These are phyloP conservation scores for Channa maculata DNA, from an alignment of 2,113 vertebrate genomes.

Conservation along the genomic window DNA sequence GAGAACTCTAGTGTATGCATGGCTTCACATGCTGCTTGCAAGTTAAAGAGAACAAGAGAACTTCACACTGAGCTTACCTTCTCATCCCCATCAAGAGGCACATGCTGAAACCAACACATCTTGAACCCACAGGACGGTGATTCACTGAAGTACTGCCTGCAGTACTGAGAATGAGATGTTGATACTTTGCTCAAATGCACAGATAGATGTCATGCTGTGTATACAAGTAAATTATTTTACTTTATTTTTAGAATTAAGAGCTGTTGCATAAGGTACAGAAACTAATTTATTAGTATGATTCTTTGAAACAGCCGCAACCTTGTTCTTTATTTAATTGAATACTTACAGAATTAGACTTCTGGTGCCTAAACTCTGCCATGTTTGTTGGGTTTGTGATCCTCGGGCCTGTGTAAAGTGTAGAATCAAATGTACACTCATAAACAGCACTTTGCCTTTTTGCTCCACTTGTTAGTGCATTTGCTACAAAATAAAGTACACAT, in stretches of 20 bases:
- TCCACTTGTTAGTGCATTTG: too few species aligned
- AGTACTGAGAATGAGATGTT: slow-evolving; percentile 81
- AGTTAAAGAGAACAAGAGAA: not conserved
- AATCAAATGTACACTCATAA: not conserved
- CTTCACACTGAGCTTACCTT: slow-evolving; percentile 83
- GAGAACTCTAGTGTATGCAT: too few species aligned
- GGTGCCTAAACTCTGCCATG: not conserved
- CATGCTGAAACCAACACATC: slow-evolving; percentile 86
- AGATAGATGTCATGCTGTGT: too few species aligned
- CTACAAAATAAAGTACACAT: not conserved
- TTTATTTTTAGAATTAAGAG: too few species aligned
- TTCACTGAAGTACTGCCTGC: slow-evolving; percentile 89
- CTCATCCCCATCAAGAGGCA: slow-evolving; percentile 86
- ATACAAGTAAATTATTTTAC: too few species aligned
- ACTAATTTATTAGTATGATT: too few species aligned
- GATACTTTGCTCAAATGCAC: not conserved
- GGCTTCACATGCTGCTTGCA: not conserved
- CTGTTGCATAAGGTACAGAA: too few species aligned
- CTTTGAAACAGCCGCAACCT: too few species aligned
- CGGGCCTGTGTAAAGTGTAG: slow-evolving; percentile 17
- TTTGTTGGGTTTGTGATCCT: slow-evolving; percentile 14
- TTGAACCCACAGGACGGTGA: slow-evolving; percentile 82
- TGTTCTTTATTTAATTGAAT: not conserved
- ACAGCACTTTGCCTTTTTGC: not conserved
- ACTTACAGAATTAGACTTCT: slow-evolving; percentile 54